Evolutionary conservation across 2,113 vertebrate species (phyloP), one percentile per base, ranked within the genome.

Genomic region (Bujurquina vittata): DNA sequence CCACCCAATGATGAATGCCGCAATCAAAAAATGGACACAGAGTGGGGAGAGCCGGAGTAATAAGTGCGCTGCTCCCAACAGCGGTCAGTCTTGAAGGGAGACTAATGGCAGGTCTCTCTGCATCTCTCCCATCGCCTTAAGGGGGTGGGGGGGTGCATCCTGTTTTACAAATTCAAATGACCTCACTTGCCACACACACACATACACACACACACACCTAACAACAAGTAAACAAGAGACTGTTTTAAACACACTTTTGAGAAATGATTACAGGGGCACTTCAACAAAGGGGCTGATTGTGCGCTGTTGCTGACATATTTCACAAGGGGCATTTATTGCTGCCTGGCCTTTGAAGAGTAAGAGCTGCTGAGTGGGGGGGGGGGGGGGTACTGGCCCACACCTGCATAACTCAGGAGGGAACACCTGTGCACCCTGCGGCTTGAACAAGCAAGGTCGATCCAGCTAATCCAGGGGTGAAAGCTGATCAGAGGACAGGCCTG

Each of bases 381-480:
- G 87, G 56, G 87, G 77, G 78, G 63, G 75, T 49, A 84, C 84
- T 63, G 89, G 86, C 84, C 90, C 94, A 95, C 95, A 96, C 95
- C 94, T 95, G 95, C 93, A 94, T 91, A 88, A 79, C 87, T 88
- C 89, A 87, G 90, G 90, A 94, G 88, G 92, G 87, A 94, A 95
- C 95, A 95, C 94, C 95, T 96, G 95, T 94, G 92, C 93, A 93
- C 92, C 94, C 94, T 92, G 91, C 90, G 92, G 92, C 93, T 90
- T 8, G 26, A 91, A 84, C 88, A 89, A 88, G 86, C 89, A 89
- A 83, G 91, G 81, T 88, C 87, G 84, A 83, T 85, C 75, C 81
- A 57, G 79, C 84, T 87, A 89, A 94, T 91, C 88, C 91, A 80
- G 83, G 85, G 89, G 92, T 88, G 89, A 92, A 92, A 94, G 84